Evolutionary conservation across 2,888 invertebrate genomes (phyloP), one percentile per base, ranked within the genome.

Genomic region (Brachypalpus laphriformis): DNA sequence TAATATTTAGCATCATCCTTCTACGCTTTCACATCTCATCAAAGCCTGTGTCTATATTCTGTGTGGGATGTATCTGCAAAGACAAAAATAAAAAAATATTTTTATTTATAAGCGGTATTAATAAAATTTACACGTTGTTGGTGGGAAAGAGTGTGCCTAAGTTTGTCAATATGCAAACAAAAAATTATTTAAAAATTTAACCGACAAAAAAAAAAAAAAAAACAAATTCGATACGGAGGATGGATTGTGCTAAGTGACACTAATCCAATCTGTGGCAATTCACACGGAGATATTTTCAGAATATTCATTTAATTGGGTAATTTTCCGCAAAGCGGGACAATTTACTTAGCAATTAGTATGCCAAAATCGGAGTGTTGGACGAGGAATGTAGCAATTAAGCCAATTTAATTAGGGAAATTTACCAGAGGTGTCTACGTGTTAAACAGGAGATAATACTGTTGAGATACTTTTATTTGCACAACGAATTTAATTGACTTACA

Each of bases 1-100:
- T 76, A 4, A 66, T 77, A 68, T 72, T 83, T 16, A 86, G 74
- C 82, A 82, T 86, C 82, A 77, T 86, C 75, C 45, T 86, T 75
- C 22, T 78, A 28, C 61, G 54, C 66, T 49, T 61, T 85, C 59
- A 81, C 85, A 85, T 80, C 59, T 70, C 81, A 66, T 66, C 51
- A 49, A 57, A 18, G 54, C 9, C 45, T 37, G 65, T 56, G 9
- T n/a, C n/a, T n/a, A n/a, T n/a, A n/a, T n/a, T n/a, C n/a, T 47
- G 11, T 40, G 28, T 8, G 28, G 37, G 56, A 66, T 8, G 5
- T 61, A 54, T 80, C 83, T 85, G 75, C 8, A 81, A 81, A 20
- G 34, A 40, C 2, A n/a, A 28, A 54, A 72, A 4, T 72, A 65
- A 51, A 61, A 49, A 61, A n/a, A 34, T 56, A 14, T 42, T 14